These are phyloP conservation scores for Bothrops jararaca DNA, from an alignment of 2,113 vertebrate species.

Conservation along the genomic window DNA sequence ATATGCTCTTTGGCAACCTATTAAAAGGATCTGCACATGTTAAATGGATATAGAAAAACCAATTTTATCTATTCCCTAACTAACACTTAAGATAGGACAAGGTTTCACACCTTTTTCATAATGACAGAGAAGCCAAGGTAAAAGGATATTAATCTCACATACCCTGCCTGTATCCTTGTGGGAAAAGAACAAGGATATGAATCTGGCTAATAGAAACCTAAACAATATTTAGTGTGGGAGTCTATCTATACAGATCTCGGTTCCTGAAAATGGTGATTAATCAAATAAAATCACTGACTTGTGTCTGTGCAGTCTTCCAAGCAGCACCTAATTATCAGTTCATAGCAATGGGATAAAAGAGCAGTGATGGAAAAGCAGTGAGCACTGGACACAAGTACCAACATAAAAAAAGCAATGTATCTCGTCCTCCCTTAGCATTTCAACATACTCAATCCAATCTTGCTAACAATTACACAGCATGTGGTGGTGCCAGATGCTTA, in stretches of 20 bases:
- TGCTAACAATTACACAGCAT: slow-evolving; percentile 11
- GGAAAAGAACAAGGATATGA: background rate
- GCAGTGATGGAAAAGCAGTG: slow-evolving; percentile 8
- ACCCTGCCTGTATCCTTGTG: background rate
- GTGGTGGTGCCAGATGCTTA: slow-evolving; percentile 48
- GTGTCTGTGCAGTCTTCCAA: background rate
- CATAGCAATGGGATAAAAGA: slow-evolving; percentile 39
- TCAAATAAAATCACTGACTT: slow-evolving; percentile 39
- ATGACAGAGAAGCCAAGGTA: background rate
- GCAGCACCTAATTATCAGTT: slow-evolving; percentile 36
- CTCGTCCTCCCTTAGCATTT: background rate
- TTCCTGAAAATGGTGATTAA: slow-evolving; percentile 18
- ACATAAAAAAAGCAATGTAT: background rate
- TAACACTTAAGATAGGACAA: background rate
- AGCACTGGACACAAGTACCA: slow-evolving; percentile 18
- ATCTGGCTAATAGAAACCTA: background rate
- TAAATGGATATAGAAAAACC: background rate
- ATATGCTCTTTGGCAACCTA: background rate
- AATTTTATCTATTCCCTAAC: background rate
- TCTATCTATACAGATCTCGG: background rate
- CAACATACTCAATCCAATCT: slow-evolving; percentile 7
- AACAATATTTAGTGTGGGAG: background rate
- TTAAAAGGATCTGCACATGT: background rate
- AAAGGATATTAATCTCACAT: background rate
- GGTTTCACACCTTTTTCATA: background rate